phyloP scores from a whole-genome alignment of 2,797 vertebrate species.

The Clamator glandarius region DNA sequence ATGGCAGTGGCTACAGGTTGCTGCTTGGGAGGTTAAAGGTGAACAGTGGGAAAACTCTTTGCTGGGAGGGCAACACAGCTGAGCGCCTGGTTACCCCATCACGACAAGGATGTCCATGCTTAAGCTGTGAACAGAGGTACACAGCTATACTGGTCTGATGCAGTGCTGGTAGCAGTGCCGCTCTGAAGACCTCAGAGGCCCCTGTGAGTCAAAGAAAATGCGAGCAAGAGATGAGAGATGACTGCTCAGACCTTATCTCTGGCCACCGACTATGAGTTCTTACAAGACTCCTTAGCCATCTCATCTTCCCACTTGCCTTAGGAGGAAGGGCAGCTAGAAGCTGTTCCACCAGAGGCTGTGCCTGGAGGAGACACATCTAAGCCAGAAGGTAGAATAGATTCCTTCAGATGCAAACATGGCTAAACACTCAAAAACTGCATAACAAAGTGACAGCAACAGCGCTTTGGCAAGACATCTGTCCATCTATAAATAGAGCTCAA shows the following conservation, averaged over 20 bases:
- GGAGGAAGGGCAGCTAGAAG: background rate
- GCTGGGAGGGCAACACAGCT: background rate
- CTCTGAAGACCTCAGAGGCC: background rate
- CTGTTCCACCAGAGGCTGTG: background rate
- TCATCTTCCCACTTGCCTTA: background rate
- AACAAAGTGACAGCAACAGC: constrained; percentile 1
- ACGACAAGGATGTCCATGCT: background rate
- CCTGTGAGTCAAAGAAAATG: background rate
- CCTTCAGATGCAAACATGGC: background rate
- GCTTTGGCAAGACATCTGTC: constrained; percentile 53
- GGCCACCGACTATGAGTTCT: background rate
- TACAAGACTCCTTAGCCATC: background rate
- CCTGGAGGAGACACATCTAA: background rate
- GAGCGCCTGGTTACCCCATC: background rate
- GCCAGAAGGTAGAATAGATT: background rate
- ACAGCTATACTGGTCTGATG: background rate
- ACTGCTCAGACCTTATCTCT: background rate
- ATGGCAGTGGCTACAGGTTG: background rate
- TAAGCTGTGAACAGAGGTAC: background rate
- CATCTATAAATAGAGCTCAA: constrained; percentile 57
- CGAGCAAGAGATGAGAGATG: background rate
- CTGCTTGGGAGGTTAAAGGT: background rate
- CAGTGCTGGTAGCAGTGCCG: background rate
- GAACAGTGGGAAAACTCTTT: background rate
- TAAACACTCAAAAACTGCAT: background rate